Evolutionary conservation across 2,113 vertebrate species (phyloP).

Genomic region (Dasyprocta punctata): DNA sequence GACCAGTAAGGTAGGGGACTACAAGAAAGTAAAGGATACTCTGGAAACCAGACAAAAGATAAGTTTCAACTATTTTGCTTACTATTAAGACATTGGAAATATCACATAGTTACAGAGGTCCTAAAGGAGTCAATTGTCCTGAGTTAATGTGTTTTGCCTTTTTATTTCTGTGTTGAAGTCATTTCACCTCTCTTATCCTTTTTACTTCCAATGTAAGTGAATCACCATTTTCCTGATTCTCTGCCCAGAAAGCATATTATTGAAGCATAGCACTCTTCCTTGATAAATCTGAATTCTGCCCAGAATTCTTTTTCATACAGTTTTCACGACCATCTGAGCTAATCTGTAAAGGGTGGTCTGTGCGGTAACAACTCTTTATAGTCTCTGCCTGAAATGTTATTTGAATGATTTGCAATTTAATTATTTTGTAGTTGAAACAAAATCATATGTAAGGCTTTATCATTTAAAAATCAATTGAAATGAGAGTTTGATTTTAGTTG

Average conservation of each 20-base stretch:
- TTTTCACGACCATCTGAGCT: neutral
- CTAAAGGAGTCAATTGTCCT: neutral
- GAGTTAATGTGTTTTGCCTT: neutral
- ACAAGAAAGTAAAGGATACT: neutral
- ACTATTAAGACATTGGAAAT: neutral
- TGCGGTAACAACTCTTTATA: neutral
- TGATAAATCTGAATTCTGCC: neutral
- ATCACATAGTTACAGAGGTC: neutral
- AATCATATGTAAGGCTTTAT: neutral
- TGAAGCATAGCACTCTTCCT: neutral
- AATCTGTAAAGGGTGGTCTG: neutral
- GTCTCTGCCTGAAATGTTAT: neutral
- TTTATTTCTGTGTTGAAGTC: neutral
- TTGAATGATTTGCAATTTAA: neutral
- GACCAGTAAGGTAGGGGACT: neutral
- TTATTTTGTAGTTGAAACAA: conserved; percentile 12
- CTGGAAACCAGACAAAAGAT: neutral
- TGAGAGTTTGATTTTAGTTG: neutral
- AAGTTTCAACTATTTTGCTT: neutral
- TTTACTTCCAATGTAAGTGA: neutral
- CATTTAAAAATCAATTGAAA: neutral
- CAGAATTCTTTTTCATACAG: neutral
- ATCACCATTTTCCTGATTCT: neutral
- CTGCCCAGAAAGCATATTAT: neutral
- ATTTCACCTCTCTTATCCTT: neutral